Conservation (phyloP, 2,888 invertebrate species). For the Oxycera nigricornis region DNA sequence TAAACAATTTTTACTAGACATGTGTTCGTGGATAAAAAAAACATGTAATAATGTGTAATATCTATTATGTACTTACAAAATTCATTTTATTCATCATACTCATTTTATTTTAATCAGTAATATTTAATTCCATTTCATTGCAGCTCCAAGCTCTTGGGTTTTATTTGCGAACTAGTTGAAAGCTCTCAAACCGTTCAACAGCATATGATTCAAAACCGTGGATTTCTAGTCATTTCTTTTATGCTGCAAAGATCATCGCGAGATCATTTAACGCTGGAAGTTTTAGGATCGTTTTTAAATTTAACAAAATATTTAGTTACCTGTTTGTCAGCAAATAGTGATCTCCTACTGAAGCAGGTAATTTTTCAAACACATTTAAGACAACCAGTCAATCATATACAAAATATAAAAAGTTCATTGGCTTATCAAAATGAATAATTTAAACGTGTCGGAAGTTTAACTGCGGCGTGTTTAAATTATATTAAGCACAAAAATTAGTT, state of each 20-base stretch:
- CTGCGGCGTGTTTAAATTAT: no score
- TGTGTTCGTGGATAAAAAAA: no score
- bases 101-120: background rate
- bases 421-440: no score
- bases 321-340: slow-evolving; percentile 90
- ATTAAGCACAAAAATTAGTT: no score
- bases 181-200: slow-evolving; percentile 98
- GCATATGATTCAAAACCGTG: slow-evolving; percentile 98
- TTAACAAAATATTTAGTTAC: slow-evolving; percentile 93
- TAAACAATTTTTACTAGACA: no score
- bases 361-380: slow-evolving; percentile 49
- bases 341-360: slow-evolving; percentile 91
- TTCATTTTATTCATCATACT: no score
- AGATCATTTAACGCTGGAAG: slow-evolving; percentile 93
- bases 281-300: slow-evolving; percentile 88
- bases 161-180: slow-evolving; percentile 97
- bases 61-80: no score
- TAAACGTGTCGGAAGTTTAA: no score
- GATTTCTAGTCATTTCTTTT: slow-evolving; percentile 97
- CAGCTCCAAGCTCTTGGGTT: slow-evolving; percentile 94
- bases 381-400: background rate
- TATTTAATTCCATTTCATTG: slow-evolving; percentile 51
- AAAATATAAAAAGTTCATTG: no score
- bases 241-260: slow-evolving; percentile 92
- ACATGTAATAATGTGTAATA: no score